A percentile compares a stretch with the other conserved stretches of the same genome.
These are phyloP conservation scores for Drosophila dunni DNA, from an alignment of 1,140 invertebrate species.

Conservation along the genomic window DNA sequence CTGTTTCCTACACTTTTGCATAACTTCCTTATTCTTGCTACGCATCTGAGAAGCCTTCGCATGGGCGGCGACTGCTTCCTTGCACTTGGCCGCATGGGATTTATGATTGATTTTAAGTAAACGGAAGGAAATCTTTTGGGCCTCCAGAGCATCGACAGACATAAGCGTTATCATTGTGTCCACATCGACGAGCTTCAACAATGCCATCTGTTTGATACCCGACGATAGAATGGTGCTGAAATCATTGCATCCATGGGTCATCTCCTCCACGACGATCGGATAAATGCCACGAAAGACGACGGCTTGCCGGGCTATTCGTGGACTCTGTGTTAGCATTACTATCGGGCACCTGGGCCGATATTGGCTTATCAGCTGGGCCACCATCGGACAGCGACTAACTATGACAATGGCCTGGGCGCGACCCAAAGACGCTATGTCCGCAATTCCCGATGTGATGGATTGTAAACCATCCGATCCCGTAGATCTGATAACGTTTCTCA, in stretches of 20 bases:
- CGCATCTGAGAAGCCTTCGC: background rate
- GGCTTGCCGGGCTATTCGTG: constrained; percentile 38
- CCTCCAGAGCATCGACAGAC: constrained; percentile 54
- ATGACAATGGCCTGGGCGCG: constrained; percentile 58
- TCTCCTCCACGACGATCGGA: constrained; percentile 56
- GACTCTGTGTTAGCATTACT: constrained; percentile 42
- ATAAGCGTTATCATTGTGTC: constrained; percentile 35
- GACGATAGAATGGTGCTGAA: constrained; percentile 39
- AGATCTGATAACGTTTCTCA: constrained; percentile 28
- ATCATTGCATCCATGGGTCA: constrained; percentile 36
- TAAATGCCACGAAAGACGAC: constrained; percentile 48
- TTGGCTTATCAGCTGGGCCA: constrained; percentile 55
- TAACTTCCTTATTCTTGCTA: background rate
- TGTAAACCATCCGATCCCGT: constrained; percentile 38
- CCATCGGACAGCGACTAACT: constrained; percentile 43
- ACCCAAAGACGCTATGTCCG: constrained; percentile 39
- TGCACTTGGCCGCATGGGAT: constrained; percentile 2
- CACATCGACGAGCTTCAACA: constrained; percentile 40
- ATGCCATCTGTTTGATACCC: constrained; percentile 36
- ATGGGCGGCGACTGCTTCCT: background rate
- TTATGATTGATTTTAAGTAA: constrained; percentile 36
- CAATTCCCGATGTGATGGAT: constrained; percentile 48
- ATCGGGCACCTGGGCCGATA: constrained; percentile 58
- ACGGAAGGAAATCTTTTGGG: constrained; percentile 50
- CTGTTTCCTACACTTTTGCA: constrained; percentile 7